A percentile compares a stretch with the other conserved stretches of the same genome.
Evolutionary conservation across 2,888 invertebrate genomes (phyloP).

Genomic region (Limnephilus marmoratus): DNA sequence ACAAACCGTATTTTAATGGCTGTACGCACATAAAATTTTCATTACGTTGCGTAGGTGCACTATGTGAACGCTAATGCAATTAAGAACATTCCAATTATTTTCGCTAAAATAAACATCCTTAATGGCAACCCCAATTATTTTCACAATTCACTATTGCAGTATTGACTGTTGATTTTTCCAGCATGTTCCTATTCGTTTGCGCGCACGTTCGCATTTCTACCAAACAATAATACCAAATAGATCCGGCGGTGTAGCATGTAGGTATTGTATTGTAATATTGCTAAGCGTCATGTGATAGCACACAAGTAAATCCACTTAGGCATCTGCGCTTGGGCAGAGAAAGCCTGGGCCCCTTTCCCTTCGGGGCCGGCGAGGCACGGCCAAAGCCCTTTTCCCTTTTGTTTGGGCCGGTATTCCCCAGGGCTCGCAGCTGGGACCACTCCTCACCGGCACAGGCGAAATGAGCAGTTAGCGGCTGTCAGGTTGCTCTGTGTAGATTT

Average conservation of each 20-base stretch:
- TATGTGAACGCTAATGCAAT: neutral
- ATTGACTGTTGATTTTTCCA: neutral
- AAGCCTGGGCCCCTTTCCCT: neutral
- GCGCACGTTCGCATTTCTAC: neutral
- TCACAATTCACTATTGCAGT: neutral
- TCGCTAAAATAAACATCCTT: neutral
- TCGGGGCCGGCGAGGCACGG: neutral
- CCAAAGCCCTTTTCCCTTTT: constrained; percentile 33
- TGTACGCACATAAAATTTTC: neutral
- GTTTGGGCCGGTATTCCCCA: constrained; percentile 17
- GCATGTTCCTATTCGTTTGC: neutral
- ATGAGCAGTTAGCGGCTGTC: neutral
- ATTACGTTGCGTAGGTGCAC: neutral
- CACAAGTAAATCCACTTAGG: constrained; percentile 38
- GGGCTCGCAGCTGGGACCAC: constrained; percentile 5
- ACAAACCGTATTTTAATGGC: neutral
- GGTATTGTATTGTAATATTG: constrained; percentile 9
- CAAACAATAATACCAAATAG: constrained; percentile 1
- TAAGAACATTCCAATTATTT: neutral
- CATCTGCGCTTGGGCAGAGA: constrained; percentile 13
- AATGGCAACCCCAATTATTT: neutral
- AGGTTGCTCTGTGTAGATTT: neutral
- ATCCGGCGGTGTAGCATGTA: neutral
- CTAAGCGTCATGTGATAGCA: constrained; percentile 32
- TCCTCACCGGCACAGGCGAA: neutral